Evolutionary conservation across 2,113 vertebrate species (phyloP).

Genomic region (Octodon degus): DNA sequence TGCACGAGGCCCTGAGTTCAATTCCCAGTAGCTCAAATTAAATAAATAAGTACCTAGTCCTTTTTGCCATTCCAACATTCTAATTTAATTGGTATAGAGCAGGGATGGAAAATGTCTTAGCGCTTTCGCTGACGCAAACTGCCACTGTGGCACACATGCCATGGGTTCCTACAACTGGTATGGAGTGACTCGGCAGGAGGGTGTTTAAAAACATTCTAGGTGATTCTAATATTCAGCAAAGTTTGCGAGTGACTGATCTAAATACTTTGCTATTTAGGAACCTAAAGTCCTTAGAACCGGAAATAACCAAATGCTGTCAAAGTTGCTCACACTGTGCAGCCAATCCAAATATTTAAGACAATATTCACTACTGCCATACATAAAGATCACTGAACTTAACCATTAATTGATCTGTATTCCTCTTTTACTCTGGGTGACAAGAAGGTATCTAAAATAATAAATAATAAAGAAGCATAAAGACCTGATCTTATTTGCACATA

Average conservation of each 20-base stretch:
- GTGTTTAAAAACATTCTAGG: neutral
- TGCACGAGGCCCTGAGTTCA: neutral
- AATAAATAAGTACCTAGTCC: neutral
- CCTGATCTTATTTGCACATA: neutral
- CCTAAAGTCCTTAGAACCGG: neutral
- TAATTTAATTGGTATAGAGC: neutral
- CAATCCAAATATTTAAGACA: conserved; percentile 7
- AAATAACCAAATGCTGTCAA: neutral
- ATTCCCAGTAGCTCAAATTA: neutral
- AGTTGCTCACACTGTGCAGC: neutral
- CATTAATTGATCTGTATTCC: neutral
- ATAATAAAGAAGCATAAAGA: neutral
- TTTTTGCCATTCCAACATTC: neutral
- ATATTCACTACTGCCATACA: neutral
- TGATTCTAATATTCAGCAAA: neutral
- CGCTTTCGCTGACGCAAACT: neutral
- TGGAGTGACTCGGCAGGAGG: neutral
- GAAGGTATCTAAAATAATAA: conserved; percentile 46
- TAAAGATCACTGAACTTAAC: conserved; percentile 42
- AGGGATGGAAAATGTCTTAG: neutral
- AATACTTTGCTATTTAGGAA: neutral
- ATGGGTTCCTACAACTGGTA: neutral
- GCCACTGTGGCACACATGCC: neutral
- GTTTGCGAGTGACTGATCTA: neutral
- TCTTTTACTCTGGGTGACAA: neutral